Evolutionary conservation across 2,888 invertebrate species (phyloP).

Genomic region (Oscheius sp.): DNA sequence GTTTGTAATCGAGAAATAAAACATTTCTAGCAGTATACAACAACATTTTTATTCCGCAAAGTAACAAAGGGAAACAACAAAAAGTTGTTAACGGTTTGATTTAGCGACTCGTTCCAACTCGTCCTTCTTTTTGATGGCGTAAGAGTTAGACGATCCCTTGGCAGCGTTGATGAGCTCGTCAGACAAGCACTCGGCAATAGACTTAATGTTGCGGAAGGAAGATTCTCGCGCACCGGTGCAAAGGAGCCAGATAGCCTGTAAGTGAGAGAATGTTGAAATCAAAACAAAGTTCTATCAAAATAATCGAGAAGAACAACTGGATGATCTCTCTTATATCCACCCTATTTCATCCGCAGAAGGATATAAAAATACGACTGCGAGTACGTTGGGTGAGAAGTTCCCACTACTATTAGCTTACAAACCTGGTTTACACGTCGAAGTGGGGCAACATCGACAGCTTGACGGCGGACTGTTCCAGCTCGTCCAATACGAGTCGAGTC

Average conservation of each 20-base stretch:
- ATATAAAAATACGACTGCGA: too few relatives aligned
- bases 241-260: slow-evolving; percentile 92
- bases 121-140: slow-evolving; percentile 99
- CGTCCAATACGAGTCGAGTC: slow-evolving; percentile 99
- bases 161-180: slow-evolving; percentile 99
- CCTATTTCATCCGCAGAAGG: not conserved
- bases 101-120: slow-evolving; percentile 99
- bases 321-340: too few relatives aligned
- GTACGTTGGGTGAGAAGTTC: not conserved
- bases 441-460: slow-evolving; percentile 98
- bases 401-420: not conserved
- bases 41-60: slow-evolving; percentile 7
- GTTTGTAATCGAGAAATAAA: not conserved
- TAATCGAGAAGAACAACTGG: too few relatives aligned
- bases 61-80: slow-evolving; percentile 10
- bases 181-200: slow-evolving; percentile 98
- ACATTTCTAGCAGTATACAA: too few relatives aligned
- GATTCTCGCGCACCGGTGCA: slow-evolving; percentile 99
- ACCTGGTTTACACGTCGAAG: slow-evolving; percentile 93
- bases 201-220: slow-evolving; percentile 99
- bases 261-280: too few relatives aligned
- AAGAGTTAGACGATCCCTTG: slow-evolving; percentile 99
- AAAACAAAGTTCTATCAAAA: not conserved
- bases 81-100: slow-evolving; percentile 91
- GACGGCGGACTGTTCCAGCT: slow-evolving; percentile 98